Evolutionary conservation across 2,888 invertebrate species (phyloP).

Genomic region (Orchesella flavescens): DNA sequence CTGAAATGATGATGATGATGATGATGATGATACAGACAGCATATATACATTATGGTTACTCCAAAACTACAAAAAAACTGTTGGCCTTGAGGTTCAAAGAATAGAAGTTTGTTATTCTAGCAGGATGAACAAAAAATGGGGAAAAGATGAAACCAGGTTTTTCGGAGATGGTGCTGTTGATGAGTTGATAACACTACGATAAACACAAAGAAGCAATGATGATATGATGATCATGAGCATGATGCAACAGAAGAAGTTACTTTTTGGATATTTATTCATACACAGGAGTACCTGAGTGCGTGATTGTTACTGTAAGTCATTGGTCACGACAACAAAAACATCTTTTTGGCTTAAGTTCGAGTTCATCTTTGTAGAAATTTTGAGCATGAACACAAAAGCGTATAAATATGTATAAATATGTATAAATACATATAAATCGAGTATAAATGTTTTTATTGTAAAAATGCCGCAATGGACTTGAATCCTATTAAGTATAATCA

Average conservation of each 20-base stretch:
- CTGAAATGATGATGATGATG: not conserved
- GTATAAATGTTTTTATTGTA: not conserved
- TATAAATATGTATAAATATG: too few relatives aligned
- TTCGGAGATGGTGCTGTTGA: not conserved
- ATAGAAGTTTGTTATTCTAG: slow-evolving; percentile 14
- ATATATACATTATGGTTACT: not conserved
- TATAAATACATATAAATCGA: too few relatives aligned
- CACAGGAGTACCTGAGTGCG: not conserved
- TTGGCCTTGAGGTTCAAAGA: slow-evolving; percentile 16
- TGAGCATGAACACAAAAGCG: too few relatives aligned
- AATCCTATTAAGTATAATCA: not conserved
- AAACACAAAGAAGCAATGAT: not conserved
- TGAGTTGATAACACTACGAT: slow-evolving; percentile 19
- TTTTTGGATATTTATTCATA: too few relatives aligned
- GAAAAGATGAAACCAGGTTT: slow-evolving; percentile 20
- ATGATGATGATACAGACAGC: too few relatives aligned
- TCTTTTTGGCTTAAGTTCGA: slow-evolving; percentile 22
- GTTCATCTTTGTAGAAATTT: not conserved
- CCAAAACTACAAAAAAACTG: not conserved
- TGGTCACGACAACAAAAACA: slow-evolving; percentile 27
- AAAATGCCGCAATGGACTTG: not conserved
- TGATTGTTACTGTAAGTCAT: slow-evolving; percentile 26
- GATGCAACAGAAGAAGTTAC: not conserved
- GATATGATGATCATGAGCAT: not conserved
- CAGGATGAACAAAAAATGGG: not conserved